phyloP scores from a whole-genome alignment of 2,888 invertebrate genomes.

The Acanthoscelides obtectus region DNA sequence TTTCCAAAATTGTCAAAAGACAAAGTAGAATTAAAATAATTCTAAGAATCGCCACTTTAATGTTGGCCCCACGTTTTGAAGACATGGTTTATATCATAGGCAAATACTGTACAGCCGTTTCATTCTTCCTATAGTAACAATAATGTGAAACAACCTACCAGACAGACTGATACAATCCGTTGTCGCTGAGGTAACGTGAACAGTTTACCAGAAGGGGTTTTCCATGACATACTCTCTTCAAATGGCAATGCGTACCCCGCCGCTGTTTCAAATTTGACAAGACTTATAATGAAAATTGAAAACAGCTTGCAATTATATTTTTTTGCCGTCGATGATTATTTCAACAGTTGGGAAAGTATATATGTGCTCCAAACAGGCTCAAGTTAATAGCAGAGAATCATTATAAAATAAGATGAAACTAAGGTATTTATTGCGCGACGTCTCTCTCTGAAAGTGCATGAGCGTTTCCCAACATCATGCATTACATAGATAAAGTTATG shows the following conservation, averaged over 20 bases:
- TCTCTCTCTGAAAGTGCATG: not conserved
- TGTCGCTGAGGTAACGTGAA: no score
- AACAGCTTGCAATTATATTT: constrained; percentile 15
- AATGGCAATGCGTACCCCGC: not conserved
- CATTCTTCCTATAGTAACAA: no score
- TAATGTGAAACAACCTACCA: no score
- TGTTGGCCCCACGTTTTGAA: no score
- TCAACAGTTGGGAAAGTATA: not conserved
- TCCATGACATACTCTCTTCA: no score
- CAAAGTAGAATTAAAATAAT: no score
- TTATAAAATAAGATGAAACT: not conserved
- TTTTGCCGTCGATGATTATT: not conserved
- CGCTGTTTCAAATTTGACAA: not conserved
- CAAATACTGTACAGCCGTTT: no score
- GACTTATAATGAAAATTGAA: constrained; percentile 12
- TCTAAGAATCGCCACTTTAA: no score
- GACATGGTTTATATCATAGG: no score
- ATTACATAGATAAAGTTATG: not conserved
- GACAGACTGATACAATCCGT: no score
- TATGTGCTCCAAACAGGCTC: not conserved
- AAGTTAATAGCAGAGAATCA: not conserved
- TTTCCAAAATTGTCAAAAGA: no score
- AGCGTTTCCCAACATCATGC: not conserved
- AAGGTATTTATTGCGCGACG: not conserved
- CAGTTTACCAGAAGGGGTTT: no score